Base-by-base conservation (phyloP, 2,797 vertebrate genomes). In the Orestias chungarensis region DNA sequence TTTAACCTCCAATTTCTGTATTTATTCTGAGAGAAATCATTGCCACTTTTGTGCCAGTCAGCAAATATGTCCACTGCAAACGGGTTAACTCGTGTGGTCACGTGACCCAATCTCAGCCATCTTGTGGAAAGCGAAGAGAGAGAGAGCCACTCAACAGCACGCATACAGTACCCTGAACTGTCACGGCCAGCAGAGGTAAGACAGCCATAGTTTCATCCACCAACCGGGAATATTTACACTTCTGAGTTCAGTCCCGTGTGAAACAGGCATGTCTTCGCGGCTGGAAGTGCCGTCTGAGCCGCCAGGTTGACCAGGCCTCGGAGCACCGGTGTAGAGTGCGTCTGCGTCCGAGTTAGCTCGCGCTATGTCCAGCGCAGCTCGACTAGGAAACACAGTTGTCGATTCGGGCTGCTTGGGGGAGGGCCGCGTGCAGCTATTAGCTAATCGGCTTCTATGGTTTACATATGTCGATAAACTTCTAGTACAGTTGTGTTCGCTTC, bases 111-210 rank as follows among this genome's bases (percentile, higher is more conserved):
- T 57, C 87, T 92, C 94, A 93, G 94, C 94, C 95, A 95, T 95
- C 95, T 95, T 95, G 94, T 95, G 91, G 92, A 92, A 92, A 93
- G 90, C 93, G 88, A 80, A 92, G 90, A 91, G 93, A 92, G 93
- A 92, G 93, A 81, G 80, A 83, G 90, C 68, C 80, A 87, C 88
- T 93, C 91, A 93, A 89, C 89, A 94, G 90, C 89, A 94, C 93
- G 93, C 88, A 93, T 89, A 93, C 91, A 94, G 94, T n/a, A 95
- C 90, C 94, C 86, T 92, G 91, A 92, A 92, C 94, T 95, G 94
- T 95, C 93, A 94, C 85, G 92, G 87, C 86, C 91, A 94, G 91
- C 89, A 88, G 92, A 95, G 95, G 95, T 95, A 95, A 95, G 95
- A 93, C 93, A 93, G 93, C 87, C 86, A 86, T 86, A 85, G 83